Base-by-base conservation (phyloP, 2,113 vertebrate species). In the Eublepharis macularius region DNA sequence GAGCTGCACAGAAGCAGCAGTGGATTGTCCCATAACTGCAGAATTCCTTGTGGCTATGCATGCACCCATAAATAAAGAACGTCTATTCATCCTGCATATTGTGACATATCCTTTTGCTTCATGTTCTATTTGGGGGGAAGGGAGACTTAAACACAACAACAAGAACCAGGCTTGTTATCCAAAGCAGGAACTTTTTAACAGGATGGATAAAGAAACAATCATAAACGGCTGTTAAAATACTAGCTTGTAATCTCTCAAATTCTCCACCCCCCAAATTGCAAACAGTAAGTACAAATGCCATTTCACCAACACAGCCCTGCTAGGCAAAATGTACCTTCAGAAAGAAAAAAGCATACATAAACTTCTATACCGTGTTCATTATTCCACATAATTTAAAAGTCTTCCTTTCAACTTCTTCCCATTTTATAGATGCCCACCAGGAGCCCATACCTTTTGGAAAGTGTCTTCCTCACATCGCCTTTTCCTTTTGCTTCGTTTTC, bases 361-460 rank as follows among this genome's bases (percentile, higher is more conserved):
- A 57, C 32, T 4, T 26, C 21, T 65, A 80, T 12, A 4, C 17
- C 5, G 14, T 49, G 54, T 43, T 14, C 34, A 41, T 21, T 32
- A 41, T 66, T 21, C 29, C 65, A 43, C n/a, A 34, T 65, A 8
- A 51, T 51, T 86, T 36, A 76, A 60, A 39, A 54, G 6, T 1
- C 1, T 0, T 0, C 24, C 13, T 65, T 0, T 0, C 36, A 83
- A 88, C 73, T 54, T 12, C 32, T 68, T 86, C 6, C 8, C 6
- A 47, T 73, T 39, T 21, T 36, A 77, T 39, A 83, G 80, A 78
- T 0, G 0, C 45, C 26, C 4, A 70, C 10, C 0, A 2, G 0
- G 49, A 80, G 29, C 14, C 2, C 97, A 92, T 98, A 99, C 99
- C 98, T 98, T 96, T 93, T 95, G 97, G 96, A 97, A 97, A 96